phyloP scores from a whole-genome alignment of 2,113 vertebrate genomes.

The Rhinolophus ferrumequinum region DNA sequence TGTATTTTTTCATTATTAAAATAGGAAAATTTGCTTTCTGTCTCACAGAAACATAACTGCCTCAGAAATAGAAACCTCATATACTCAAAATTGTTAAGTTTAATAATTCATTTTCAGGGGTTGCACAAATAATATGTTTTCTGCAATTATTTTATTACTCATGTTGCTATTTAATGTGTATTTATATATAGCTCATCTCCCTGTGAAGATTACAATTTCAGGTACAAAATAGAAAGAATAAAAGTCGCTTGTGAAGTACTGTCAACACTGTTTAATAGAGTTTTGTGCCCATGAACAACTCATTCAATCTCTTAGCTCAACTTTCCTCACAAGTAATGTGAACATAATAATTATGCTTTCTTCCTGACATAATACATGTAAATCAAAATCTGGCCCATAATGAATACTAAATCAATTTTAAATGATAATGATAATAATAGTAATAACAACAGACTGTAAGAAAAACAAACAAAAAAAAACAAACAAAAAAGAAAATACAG shows the following conservation, averaged over 20 bases:
- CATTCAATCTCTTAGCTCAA: neutral
- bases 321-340: neutral
- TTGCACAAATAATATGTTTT: neutral
- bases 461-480: neutral
- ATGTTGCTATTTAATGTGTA: neutral
- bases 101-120: neutral
- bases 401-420: neutral
- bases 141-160: neutral
- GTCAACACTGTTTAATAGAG: neutral
- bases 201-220: neutral
- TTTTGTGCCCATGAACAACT: neutral
- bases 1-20: neutral
- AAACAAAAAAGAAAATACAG: neutral
- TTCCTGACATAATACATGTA: neutral
- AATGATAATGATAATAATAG: neutral
- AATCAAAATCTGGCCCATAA: neutral
- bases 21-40: neutral
- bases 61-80: neutral
- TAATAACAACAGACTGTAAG: no score
- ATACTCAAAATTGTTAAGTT: neutral
- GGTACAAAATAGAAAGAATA: neutral
- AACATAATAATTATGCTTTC: neutral
- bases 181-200: neutral
- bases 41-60: neutral
- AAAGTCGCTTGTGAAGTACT: neutral